A percentile compares a stretch with the other conserved stretches of the same genome.
Conservation (phyloP, 1,140 invertebrate species). For the Ganaspis sp. region DNA sequence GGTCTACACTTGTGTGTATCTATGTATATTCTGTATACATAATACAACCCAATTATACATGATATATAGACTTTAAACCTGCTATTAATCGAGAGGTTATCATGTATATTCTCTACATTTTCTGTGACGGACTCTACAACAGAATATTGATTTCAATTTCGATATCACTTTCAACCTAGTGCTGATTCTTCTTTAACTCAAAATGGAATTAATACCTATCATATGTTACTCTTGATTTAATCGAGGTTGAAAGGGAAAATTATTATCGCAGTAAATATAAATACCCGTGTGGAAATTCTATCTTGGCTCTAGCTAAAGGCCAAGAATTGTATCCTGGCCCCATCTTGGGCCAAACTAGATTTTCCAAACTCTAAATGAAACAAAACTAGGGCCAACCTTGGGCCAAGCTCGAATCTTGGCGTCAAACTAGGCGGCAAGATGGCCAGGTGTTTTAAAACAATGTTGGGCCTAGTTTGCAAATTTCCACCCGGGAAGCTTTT, state of each 20-base stretch:
- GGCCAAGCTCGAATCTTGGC: too few species aligned
- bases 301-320: too few species aligned
- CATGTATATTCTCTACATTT: neutral
- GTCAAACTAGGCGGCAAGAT: too few species aligned
- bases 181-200: neutral
- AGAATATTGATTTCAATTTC: conserved; percentile 21
- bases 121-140: neutral
- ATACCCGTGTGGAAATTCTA: too few species aligned
- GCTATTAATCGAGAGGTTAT: neutral
- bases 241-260: neutral
- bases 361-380: too few species aligned
- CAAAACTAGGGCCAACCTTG: too few species aligned
- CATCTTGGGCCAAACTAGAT: too few species aligned
- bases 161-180: neutral
- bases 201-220: neutral
- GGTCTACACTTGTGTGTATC: neutral
- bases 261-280: neutral
- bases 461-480: too few species aligned
- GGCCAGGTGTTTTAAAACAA: too few species aligned
- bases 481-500: neutral
- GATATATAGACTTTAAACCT: neutral
- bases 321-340: too few species aligned
- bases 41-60: neutral
- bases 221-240: neutral
- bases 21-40: neutral